Evolutionary conservation across 1,140 invertebrate species (phyloP).

Genomic region (Vollenhovia emeryi): DNA sequence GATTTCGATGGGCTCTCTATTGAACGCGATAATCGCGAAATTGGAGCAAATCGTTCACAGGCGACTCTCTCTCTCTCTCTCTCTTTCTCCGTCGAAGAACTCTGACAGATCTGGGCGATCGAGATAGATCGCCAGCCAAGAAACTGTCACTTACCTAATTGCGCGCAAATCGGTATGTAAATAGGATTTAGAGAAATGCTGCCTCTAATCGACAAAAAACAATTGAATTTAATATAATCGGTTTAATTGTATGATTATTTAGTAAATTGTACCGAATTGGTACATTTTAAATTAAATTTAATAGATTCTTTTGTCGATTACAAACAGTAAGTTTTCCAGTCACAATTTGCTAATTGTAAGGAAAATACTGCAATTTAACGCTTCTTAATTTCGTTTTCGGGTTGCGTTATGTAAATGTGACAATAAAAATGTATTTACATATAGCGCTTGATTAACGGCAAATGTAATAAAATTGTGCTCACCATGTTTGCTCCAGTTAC

Average conservation of each 20-base stretch:
- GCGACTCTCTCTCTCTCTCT: constrained; percentile 16
- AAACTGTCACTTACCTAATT: background rate
- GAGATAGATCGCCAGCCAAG: background rate
- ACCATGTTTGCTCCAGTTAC: constrained; percentile 67
- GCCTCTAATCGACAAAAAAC: background rate
- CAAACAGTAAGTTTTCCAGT: background rate
- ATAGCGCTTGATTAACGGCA: background rate
- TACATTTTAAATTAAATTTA: no score
- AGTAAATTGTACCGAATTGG: background rate
- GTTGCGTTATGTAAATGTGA: background rate
- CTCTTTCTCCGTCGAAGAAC: background rate
- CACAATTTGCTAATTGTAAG: background rate
- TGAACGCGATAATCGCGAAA: constrained; percentile 1
- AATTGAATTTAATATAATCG: background rate
- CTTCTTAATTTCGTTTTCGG: background rate
- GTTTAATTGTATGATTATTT: background rate
- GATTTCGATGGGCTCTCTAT: background rate
- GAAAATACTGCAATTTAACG: background rate
- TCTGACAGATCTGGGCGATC: background rate
- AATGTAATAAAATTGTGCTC: constrained; percentile 32
- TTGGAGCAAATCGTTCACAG: background rate
- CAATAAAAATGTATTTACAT: background rate
- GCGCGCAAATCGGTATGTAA: background rate
- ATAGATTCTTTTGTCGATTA: background rate
- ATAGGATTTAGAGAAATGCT: background rate